Conservation (phyloP, 2,113 vertebrate genomes). For the Chlamydotis undulata region DNA sequence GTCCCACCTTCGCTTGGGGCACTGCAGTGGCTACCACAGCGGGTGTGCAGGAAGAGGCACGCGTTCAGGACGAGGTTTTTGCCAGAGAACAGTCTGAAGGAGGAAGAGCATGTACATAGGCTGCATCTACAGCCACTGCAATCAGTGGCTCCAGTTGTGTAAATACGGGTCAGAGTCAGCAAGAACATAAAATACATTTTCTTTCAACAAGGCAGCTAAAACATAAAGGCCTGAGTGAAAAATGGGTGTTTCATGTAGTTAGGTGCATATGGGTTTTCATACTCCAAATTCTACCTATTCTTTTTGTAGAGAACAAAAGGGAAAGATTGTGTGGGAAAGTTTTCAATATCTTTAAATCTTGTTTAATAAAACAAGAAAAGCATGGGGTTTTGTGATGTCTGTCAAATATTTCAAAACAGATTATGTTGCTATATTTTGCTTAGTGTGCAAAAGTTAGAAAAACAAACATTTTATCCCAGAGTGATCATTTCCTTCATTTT, state of each 20-base stretch:
- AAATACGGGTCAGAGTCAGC: neutral
- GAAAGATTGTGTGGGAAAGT: neutral
- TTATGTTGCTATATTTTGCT: neutral
- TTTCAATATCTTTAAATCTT: neutral
- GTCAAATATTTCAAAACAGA: neutral
- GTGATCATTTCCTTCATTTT: neutral
- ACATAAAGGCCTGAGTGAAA: neutral
- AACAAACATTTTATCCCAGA: neutral
- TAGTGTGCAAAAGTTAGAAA: neutral
- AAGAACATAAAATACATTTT: neutral
- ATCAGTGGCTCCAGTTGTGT: neutral
- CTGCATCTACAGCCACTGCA: neutral
- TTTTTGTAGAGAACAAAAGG: neutral
- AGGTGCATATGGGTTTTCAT: neutral
- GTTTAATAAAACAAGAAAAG: neutral
- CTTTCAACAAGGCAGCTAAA: neutral
- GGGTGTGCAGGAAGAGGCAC: accelerated
- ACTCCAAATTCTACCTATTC: neutral
- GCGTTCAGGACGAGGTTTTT: neutral
- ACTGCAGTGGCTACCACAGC: accelerated
- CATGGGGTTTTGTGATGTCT: neutral
- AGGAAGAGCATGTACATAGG: accelerated
- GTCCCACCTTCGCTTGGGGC: neutral
- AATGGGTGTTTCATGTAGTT: neutral
- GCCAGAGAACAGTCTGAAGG: neutral